phyloP scores from a whole-genome alignment of 2,888 invertebrate genomes.

The Zelleria hepariella region DNA sequence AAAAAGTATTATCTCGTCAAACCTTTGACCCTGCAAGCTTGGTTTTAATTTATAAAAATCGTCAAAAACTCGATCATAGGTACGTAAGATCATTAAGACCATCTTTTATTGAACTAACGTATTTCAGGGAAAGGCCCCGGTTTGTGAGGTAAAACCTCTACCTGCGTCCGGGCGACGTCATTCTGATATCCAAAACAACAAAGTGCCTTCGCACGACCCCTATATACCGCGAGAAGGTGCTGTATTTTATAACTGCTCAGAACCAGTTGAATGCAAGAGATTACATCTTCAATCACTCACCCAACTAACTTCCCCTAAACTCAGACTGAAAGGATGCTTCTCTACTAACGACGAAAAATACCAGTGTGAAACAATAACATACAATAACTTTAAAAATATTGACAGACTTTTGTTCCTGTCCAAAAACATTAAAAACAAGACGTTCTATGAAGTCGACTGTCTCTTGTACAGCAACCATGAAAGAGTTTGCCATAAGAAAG shows the following conservation, averaged over 20 bases:
- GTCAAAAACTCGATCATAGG: neutral
- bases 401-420: slow-evolving; percentile 50
- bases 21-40: slow-evolving; percentile 1
- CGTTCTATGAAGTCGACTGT: slow-evolving; percentile 52
- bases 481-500: slow-evolving; percentile 46
- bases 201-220: slow-evolving; percentile 45
- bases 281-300: slow-evolving; percentile 35
- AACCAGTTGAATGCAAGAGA: slow-evolving; percentile 27
- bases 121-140: slow-evolving; percentile 37
- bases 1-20: neutral
- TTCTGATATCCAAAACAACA: slow-evolving; percentile 16
- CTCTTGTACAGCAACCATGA: slow-evolving; percentile 45
- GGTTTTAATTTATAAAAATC: neutral
- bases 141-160: slow-evolving; percentile 29
- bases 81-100: neutral
- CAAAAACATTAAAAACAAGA: slow-evolving; percentile 36
- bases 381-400: slow-evolving; percentile 42
- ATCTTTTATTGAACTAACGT: neutral
- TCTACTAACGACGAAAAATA: slow-evolving; percentile 21
- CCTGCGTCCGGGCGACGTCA: slow-evolving; percentile 24
- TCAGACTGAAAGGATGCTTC: slow-evolving; percentile 37
- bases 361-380: slow-evolving; percentile 41
- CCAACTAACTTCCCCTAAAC: slow-evolving; percentile 31
- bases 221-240: slow-evolving; percentile 43
- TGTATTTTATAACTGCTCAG: slow-evolving; percentile 40